phyloP scores from a whole-genome alignment of 2,797 vertebrate species.

The Carduelis carduelis region DNA sequence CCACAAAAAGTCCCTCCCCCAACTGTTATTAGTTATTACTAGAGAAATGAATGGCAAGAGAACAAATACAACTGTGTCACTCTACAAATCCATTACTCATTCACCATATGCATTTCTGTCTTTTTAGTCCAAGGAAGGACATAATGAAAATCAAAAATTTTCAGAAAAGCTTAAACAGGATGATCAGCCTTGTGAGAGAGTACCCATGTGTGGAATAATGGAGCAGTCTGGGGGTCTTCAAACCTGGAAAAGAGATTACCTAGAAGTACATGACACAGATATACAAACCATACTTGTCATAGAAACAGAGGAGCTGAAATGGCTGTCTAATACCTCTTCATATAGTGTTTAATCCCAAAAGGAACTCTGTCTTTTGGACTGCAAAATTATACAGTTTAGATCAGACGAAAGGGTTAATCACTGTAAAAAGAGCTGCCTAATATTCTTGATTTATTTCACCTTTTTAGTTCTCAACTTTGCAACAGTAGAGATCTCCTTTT shows the following conservation, averaged over 20 bases:
- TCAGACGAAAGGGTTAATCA: background rate
- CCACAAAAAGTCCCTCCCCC: background rate
- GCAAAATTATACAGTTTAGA: background rate
- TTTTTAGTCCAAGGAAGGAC: background rate
- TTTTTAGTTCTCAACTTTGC: background rate
- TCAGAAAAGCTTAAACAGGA: background rate
- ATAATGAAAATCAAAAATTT: background rate
- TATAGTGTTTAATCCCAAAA: background rate
- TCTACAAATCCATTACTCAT: background rate
- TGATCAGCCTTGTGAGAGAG: background rate
- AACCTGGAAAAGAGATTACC: background rate
- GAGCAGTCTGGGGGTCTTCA: background rate
- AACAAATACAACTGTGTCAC: background rate
- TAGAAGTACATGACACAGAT: background rate
- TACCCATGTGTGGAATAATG: background rate
- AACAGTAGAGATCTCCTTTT: background rate
- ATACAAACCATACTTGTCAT: background rate
- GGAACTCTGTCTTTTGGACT: background rate
- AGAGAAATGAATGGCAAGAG: background rate
- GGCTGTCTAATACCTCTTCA: background rate
- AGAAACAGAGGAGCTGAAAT: background rate
- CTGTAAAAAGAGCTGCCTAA: background rate
- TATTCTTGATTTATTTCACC: background rate
- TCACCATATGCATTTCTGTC: background rate
- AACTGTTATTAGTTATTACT: background rate